phyloP scores from a whole-genome alignment of 1,140 invertebrate species.

The Heliconius hermathena region DNA sequence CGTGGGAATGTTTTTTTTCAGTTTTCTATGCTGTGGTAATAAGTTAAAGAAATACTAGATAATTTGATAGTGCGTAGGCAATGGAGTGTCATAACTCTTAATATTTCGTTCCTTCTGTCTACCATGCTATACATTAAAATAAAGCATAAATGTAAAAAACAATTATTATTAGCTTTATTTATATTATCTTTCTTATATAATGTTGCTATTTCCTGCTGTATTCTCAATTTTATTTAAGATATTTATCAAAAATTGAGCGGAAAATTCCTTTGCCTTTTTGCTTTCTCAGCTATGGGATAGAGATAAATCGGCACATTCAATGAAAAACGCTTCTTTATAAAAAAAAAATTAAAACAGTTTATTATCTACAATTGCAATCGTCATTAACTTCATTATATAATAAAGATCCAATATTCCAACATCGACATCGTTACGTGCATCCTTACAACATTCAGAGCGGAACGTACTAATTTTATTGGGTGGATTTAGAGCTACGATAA shows the following conservation, averaged over 20 bases:
- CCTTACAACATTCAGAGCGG: conserved; percentile 54
- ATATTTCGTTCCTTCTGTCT: neutral
- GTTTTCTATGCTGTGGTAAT: too few relatives aligned
- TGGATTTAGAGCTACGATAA: conserved; percentile 69
- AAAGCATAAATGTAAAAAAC: neutral
- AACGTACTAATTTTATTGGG: conserved; percentile 73
- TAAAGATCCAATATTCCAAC: neutral
- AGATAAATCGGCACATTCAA: neutral
- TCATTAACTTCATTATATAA: neutral
- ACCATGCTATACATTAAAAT: neutral
- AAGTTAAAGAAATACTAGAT: neutral
- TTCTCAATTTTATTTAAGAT: too few relatives aligned
- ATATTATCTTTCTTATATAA: too few relatives aligned
- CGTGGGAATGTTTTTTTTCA: neutral
- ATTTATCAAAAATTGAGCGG: too few relatives aligned
- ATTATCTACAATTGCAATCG: neutral
- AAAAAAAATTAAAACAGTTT: neutral
- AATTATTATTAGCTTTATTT: too few relatives aligned
- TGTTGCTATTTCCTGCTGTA: too few relatives aligned
- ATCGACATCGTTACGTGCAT: conserved; percentile 29
- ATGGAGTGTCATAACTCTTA: neutral
- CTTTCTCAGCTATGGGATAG: too few relatives aligned
- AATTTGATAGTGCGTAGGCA: neutral
- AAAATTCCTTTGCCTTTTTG: too few relatives aligned
- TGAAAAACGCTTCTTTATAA: neutral